phyloP scores from a whole-genome alignment of 2,797 vertebrate species.

The Prionace glauca region DNA sequence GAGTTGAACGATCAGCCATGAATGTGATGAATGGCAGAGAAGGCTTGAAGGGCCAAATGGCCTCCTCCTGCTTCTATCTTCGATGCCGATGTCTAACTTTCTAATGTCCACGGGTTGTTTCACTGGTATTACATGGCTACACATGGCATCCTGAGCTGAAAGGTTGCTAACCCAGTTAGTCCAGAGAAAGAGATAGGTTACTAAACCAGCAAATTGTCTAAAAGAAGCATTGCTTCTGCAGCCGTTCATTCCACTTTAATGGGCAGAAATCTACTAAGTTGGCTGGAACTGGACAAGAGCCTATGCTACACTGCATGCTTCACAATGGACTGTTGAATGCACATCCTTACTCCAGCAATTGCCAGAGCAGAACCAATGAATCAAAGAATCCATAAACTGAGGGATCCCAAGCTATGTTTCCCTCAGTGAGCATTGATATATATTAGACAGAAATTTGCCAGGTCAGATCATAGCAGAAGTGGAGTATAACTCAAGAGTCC shows the following conservation, averaged over 20 bases:
- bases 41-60: too few relatives aligned
- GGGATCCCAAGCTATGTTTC: background rate
- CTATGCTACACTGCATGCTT: background rate
- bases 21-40: too few relatives aligned
- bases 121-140: background rate
- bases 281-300: background rate
- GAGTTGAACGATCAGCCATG: too few relatives aligned
- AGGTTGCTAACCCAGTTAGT: background rate
- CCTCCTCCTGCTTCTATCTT: too few relatives aligned
- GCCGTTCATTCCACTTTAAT: too few relatives aligned
- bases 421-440: background rate
- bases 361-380: background rate
- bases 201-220: background rate
- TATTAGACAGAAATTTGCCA: background rate
- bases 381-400: background rate
- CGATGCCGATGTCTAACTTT: too few relatives aligned
- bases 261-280: background rate
- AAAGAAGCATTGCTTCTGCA: background rate
- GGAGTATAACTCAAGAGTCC: too few relatives aligned
- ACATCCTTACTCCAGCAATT: background rate
- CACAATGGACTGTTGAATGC: background rate
- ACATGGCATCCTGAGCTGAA: background rate
- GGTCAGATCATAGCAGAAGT: background rate
- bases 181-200: background rate
- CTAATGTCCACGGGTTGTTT: background rate